Evolutionary conservation across 2,797 vertebrate genomes (phyloP).

Genomic region (Calcarius lapponicus): DNA sequence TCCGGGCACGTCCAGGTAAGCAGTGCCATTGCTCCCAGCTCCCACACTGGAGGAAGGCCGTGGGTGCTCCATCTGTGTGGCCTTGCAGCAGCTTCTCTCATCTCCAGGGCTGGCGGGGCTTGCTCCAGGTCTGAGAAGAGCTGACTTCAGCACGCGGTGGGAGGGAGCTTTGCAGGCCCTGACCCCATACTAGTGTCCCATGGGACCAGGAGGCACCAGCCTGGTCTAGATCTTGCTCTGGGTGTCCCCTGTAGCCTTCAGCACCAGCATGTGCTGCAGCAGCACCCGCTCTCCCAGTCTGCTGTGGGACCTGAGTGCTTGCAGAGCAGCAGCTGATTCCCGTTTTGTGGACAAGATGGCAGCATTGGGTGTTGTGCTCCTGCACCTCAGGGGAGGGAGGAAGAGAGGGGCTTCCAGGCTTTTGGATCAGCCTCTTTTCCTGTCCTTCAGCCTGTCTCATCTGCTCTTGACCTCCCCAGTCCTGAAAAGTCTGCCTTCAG

Average conservation of each 20-base stretch:
- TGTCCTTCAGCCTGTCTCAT: background rate
- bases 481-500: background rate
- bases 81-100: background rate
- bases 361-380: background rate
- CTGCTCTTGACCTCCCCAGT: background rate
- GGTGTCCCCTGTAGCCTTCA: background rate
- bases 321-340: background rate
- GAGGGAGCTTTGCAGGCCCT: background rate
- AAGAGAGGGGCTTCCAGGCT: background rate
- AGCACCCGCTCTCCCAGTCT: background rate
- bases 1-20: constrained; percentile 68
- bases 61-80: background rate
- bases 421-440: background rate
- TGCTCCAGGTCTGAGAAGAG: background rate
- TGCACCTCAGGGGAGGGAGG: background rate
- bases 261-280: background rate
- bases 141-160: background rate
- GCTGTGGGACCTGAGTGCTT: background rate
- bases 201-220: background rate
- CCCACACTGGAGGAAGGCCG: background rate
- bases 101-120: background rate
- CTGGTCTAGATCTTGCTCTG: background rate
- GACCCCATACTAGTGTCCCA: rapidly evolving
- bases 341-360: background rate
- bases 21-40: background rate